Percentiles rank a stretch among this genome's conserved stretches.
phyloP scores from a whole-genome alignment of 2,797 vertebrate genomes.

The Strix occidentalis region DNA sequence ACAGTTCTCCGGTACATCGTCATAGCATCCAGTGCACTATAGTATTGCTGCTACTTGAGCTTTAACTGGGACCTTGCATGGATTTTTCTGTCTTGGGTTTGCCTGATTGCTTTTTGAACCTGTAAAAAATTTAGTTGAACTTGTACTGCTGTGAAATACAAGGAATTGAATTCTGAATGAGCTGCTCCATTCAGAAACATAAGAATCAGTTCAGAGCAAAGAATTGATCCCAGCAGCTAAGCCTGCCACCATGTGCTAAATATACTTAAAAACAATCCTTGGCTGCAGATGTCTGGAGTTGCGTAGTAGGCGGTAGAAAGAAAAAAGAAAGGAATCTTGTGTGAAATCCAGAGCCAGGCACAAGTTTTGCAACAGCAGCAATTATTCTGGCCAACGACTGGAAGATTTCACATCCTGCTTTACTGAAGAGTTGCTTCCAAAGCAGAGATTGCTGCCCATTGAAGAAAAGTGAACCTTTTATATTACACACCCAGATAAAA shows the following conservation, averaged over 20 bases:
- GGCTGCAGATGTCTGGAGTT: background rate
- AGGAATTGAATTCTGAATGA: constrained; percentile 18
- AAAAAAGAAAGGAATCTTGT: background rate
- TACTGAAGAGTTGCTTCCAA: background rate
- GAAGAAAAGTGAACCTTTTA: background rate
- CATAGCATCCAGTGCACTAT: background rate
- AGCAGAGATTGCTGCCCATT: background rate
- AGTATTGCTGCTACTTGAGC: background rate
- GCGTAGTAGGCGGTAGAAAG: background rate
- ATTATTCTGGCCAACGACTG: background rate
- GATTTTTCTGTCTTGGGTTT: constrained; percentile 35
- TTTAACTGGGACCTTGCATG: background rate
- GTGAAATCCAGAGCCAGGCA: background rate
- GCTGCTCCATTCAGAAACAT: background rate
- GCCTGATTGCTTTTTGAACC: constrained; percentile 14
- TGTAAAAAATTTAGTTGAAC: background rate
- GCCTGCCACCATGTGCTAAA: constrained; percentile 51
- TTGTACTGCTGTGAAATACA: constrained; percentile 16
- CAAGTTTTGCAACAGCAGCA: background rate
- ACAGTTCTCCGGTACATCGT: background rate
- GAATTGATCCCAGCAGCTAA: constrained; percentile 29
- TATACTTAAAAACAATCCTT: background rate
- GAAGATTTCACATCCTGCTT: background rate
- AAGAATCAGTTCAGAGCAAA: background rate
- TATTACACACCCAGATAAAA: background rate